Conservation (phyloP, 2,113 vertebrate genomes). For the Syngnathus floridae region DNA sequence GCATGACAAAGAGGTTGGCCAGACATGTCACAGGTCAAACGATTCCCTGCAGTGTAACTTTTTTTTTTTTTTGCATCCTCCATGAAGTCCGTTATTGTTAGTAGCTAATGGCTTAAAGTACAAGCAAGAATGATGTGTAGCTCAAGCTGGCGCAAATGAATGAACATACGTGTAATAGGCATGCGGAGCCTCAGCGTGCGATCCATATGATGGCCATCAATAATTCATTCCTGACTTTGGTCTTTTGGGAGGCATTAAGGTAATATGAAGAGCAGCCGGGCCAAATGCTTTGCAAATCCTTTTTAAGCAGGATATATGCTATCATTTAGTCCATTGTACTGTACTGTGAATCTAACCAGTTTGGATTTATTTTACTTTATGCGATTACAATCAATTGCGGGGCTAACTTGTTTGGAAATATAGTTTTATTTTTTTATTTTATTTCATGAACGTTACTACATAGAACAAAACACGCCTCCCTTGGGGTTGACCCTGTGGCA, state of each 20-base stretch:
- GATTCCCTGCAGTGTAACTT: slow-evolving; percentile 22
- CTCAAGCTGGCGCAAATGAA: slow-evolving; percentile 65
- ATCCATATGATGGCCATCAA: slow-evolving; percentile 71
- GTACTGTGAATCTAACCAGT: slow-evolving; percentile 50
- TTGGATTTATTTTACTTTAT: slow-evolving; percentile 49
- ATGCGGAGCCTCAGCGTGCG: slow-evolving; percentile 63
- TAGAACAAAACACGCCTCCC: not conserved
- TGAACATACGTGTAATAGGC: slow-evolving; percentile 66
- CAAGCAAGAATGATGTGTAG: slow-evolving; percentile 56
- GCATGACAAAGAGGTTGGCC: slow-evolving; percentile 74
- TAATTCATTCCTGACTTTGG: slow-evolving; percentile 68
- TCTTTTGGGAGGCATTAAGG: slow-evolving; percentile 71
- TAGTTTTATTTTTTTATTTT: not conserved
- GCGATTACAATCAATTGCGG: slow-evolving; percentile 6
- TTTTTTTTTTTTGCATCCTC: slow-evolving; percentile 40
- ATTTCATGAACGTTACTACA: not conserved
- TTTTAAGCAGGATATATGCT: slow-evolving; percentile 59
- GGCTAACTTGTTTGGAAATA: slow-evolving; percentile 1
- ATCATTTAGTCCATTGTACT: slow-evolving; percentile 57
- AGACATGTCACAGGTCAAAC: slow-evolving; percentile 81
- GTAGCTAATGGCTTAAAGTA: slow-evolving; percentile 66
- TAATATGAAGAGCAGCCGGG: slow-evolving; percentile 69
- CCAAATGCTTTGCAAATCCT: slow-evolving; percentile 68
- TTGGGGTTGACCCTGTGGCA: not conserved
- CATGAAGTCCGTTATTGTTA: slow-evolving; percentile 57